These are phyloP conservation scores for Arenaria interpres DNA, from an alignment of 2,113 vertebrate genomes.

Conservation along the genomic window DNA sequence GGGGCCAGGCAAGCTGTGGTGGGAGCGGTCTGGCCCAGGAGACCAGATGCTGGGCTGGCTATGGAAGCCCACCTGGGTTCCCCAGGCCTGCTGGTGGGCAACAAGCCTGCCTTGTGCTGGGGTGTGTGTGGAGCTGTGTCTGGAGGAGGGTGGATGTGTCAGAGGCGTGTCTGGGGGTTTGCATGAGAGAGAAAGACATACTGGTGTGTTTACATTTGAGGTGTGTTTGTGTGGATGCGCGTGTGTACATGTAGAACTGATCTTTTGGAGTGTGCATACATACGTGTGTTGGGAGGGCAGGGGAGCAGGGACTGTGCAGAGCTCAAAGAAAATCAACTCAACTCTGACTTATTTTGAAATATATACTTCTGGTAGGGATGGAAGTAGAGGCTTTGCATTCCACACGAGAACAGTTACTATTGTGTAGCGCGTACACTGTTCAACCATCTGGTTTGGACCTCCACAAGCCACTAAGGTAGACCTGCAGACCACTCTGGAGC, in stretches of 20 bases:
- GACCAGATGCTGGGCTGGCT: rapidly evolving
- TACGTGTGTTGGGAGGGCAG: neutral
- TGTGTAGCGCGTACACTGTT: neutral
- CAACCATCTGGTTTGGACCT: neutral
- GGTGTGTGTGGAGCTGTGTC: neutral
- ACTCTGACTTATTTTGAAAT: neutral
- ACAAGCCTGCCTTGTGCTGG: neutral
- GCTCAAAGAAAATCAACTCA: neutral
- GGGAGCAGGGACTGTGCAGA: neutral
- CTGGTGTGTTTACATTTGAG: neutral
- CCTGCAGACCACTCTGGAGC: neutral
- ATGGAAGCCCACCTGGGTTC: neutral
- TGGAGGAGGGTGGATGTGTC: neutral
- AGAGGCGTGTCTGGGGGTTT: neutral
- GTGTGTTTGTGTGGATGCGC: neutral
- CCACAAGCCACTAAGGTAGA: neutral
- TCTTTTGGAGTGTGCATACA: neutral
- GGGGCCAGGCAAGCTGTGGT: neutral
- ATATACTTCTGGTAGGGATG: neutral
- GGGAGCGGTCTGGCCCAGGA: rapidly evolving
- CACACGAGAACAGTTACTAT: neutral
- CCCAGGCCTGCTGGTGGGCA: neutral
- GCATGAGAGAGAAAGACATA: neutral
- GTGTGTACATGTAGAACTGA: neutral
- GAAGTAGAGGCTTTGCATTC: neutral